Evolutionary conservation across 2,888 invertebrate species (phyloP).

Genomic region (Agriopis leucophaearia): DNA sequence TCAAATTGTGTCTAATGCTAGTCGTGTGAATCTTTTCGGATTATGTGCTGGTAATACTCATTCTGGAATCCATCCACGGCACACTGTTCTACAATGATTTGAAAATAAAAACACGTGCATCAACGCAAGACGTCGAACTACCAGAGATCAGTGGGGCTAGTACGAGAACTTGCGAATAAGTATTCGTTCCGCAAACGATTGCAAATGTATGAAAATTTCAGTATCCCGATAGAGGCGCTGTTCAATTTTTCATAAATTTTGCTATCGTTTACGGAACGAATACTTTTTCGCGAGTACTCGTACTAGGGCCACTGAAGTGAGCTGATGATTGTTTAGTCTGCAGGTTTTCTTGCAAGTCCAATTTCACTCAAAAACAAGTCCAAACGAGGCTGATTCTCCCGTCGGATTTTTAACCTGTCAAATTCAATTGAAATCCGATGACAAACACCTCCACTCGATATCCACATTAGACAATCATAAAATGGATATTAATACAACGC

Average conservation of each 20-base stretch:
- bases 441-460: too few relatives aligned
- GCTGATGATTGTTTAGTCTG: neutral
- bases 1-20: constrained; percentile 22
- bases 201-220: too few relatives aligned
- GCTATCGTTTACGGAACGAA: too few relatives aligned
- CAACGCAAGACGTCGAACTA: neutral
- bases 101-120: neutral
- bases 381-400: neutral
- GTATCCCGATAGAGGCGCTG: too few relatives aligned
- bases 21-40: neutral
- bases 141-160: too few relatives aligned
- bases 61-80: neutral
- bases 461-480: too few relatives aligned
- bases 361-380: neutral
- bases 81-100: constrained; percentile 5
- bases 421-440: neutral
- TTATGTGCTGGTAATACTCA: constrained; percentile 3
- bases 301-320: too few relatives aligned
- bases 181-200: too few relatives aligned
- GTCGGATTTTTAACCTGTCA: neutral
- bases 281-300: too few relatives aligned
- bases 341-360: neutral
- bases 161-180: too few relatives aligned
- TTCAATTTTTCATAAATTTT: too few relatives aligned
- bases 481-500: too few relatives aligned